A percentile compares a stretch with the other conserved stretches of the same genome.
Conservation (phyloP, 2,888 invertebrate species). For the Serripes groenlandicus region DNA sequence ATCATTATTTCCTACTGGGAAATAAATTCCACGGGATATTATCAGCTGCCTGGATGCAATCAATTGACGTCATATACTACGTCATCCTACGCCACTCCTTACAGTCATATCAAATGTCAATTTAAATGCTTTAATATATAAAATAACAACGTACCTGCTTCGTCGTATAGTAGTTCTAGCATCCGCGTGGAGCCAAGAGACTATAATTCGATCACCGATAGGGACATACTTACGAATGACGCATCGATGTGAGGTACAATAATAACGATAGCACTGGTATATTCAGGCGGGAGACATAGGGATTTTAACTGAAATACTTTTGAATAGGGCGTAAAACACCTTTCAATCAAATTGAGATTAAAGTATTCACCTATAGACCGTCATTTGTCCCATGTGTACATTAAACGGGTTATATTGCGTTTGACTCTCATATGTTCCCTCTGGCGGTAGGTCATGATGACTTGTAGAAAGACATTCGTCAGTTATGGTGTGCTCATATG, state of each 20-base stretch:
- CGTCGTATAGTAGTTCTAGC: too few relatives aligned
- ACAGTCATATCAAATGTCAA: too few relatives aligned
- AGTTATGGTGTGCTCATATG: constrained; percentile 86
- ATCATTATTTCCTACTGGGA: too few relatives aligned
- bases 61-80: too few relatives aligned
- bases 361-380: constrained; percentile 88
- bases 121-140: too few relatives aligned
- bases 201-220: too few relatives aligned
- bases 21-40: too few relatives aligned
- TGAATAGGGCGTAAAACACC: not conserved
- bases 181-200: too few relatives aligned
- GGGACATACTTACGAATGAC: not conserved
- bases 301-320: not conserved
- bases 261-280: not conserved
- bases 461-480: constrained; percentile 85
- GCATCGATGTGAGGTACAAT: not conserved
- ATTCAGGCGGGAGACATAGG: not conserved
- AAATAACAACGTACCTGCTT: too few relatives aligned
- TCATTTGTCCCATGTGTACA: constrained; percentile 90
- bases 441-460: constrained; percentile 75
- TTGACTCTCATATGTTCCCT: constrained; percentile 80
- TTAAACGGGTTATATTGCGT: constrained; percentile 86
- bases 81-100: too few relatives aligned
- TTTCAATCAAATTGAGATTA: too few relatives aligned
- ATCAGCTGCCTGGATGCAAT: too few relatives aligned